Base-by-base conservation (phyloP, 2,888 invertebrate species). In the Hypomecis punctinalis region DNA sequence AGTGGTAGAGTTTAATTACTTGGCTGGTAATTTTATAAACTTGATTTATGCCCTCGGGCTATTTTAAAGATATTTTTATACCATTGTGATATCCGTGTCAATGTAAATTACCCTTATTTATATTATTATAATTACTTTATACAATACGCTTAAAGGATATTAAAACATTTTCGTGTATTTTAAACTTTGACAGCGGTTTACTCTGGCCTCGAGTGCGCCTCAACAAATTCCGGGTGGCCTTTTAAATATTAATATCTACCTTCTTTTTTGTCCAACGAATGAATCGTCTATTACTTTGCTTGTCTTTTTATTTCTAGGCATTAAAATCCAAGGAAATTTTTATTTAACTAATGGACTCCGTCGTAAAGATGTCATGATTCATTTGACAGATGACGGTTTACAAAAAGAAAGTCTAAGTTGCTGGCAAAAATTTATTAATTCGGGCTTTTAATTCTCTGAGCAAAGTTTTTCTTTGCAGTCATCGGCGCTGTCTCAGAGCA, bases 381-480 rank as follows among this genome's bases (percentile, higher is more conserved):
- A 83, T 86, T 84, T 84, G 84, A 86, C 83, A 84, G 82, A 78
- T 81, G 85, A 84, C 79, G 80, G 74, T 79, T 78, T 78, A 77
- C 75, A 73, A 73, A 69, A 80, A 79, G 77, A 73, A 77, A 79
- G 77, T 80, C 76, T 76, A 82, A 83, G 80, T 84, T 81, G 76
- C 77, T 80, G 69, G 62, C 72, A 71, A 66, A 75, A 83, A 78
- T 81, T 78, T 80, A 83, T 78, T 81, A 80, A 84, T 81, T 79
- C 73, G 72, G 67, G 66, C 76, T 78, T 78, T 81, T 79, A 80
- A 82, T 83, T 71, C 75, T 65, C 61, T 70, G 70, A 70, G 70
- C 13, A 75, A 79, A 77, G 71, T 76, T 71, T 76, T 69, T 54
- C 59, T 69, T 67, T 40, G 40, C 56, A n/a, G 60, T 48, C 69